phyloP scores from a whole-genome alignment of 2,888 invertebrate genomes.

The Drosophila fungiperda region DNA sequence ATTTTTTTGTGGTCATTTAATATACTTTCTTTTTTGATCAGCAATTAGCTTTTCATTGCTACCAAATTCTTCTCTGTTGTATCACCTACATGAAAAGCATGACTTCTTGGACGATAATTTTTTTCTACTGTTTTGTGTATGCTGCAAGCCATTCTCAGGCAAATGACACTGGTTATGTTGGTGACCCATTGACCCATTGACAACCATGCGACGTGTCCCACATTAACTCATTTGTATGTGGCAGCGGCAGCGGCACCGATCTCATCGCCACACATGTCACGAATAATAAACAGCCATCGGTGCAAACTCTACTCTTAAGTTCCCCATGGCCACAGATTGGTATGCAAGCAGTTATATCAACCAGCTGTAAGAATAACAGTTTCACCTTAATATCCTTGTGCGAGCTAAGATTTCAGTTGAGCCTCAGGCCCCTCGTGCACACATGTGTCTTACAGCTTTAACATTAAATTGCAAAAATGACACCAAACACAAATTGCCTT shows the following conservation, averaged over 20 bases:
- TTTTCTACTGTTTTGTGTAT: neutral
- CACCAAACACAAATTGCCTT: neutral
- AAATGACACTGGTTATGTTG: constrained; percentile 13
- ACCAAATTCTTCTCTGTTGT: constrained; percentile 34
- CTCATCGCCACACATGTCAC: constrained; percentile 61
- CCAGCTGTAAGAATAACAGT: constrained; percentile 13
- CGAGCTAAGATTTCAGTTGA: constrained; percentile 55
- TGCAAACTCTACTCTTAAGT: constrained; percentile 24
- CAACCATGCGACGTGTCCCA: constrained; percentile 50
- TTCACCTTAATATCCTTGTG: constrained; percentile 32
- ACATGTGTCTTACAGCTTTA: constrained; percentile 8
- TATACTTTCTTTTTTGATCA: constrained; percentile 10
- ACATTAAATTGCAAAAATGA: constrained; percentile 1
- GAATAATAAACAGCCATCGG: constrained; percentile 65
- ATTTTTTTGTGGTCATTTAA: constrained; percentile 48
- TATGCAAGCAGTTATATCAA: constrained; percentile 69
- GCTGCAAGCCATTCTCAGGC: neutral
- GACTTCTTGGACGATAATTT: neutral
- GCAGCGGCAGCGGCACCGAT: constrained; percentile 32
- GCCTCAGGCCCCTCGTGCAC: constrained; percentile 1
- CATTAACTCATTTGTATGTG: constrained; percentile 78
- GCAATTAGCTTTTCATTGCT: constrained; percentile 80
- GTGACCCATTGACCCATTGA: constrained; percentile 75
- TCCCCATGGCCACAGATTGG: constrained; percentile 43
- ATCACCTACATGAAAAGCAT: constrained; percentile 9